phyloP scores from a whole-genome alignment of 2,797 vertebrate genomes.

The Telmatherina bonti region DNA sequence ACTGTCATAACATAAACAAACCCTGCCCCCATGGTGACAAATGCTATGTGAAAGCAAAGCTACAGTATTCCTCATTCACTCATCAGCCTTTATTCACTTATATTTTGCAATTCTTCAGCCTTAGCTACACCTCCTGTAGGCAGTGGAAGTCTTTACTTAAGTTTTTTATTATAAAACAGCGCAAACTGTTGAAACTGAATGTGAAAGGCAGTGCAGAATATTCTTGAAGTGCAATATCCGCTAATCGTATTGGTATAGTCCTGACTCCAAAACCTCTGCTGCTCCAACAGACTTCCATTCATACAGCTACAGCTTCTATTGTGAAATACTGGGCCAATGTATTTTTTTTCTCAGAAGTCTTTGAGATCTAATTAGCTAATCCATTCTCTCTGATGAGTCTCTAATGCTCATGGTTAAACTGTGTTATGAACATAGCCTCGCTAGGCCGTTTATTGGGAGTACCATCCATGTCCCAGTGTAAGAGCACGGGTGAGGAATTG shows the following conservation, averaged over 20 bases:
- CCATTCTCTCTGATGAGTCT: background rate
- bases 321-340: background rate
- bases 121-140: background rate
- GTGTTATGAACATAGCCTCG: background rate
- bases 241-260: background rate
- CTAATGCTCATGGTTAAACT: background rate
- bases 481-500: background rate
- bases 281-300: background rate
- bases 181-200: background rate
- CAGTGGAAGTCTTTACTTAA: background rate
- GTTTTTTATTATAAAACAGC: background rate
- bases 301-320: background rate
- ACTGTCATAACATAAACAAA: slow-evolving; percentile 28
- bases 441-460: background rate
- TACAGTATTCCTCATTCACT: too few species aligned
- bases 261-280: background rate
- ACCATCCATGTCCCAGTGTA: background rate
- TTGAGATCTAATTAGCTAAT: background rate
- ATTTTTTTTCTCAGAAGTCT: background rate
- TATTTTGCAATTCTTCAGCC: background rate
- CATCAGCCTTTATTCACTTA: background rate
- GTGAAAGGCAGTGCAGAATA: background rate
- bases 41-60: too few species aligned
- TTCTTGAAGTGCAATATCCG: background rate
- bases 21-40: background rate